A percentile compares a stretch with the other conserved stretches of the same genome.
These are phyloP conservation scores for Cerastoderma edule DNA, from an alignment of 2,888 invertebrate species.

Conservation along the genomic window DNA sequence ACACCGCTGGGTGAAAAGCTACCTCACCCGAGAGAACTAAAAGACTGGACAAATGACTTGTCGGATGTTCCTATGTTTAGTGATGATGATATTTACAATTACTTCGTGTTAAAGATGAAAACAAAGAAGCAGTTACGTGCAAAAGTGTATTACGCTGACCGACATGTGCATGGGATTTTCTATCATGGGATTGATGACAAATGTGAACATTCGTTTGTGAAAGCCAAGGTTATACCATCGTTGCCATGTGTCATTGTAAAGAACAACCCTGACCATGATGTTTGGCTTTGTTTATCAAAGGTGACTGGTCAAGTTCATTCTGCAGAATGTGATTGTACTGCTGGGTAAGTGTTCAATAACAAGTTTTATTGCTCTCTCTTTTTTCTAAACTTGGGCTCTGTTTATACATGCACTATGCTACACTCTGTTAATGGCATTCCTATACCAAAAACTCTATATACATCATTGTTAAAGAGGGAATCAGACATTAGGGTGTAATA, in stretches of 20 bases:
- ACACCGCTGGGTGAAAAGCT: background rate
- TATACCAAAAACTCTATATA: too few species aligned
- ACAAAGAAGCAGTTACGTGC: constrained; percentile 24
- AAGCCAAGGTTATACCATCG: constrained; percentile 34
- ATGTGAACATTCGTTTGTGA: constrained; percentile 28
- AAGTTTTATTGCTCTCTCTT: too few species aligned
- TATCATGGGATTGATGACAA: background rate
- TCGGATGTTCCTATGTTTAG: constrained; percentile 7
- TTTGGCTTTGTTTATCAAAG: constrained; percentile 48
- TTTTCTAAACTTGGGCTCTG: too few species aligned
- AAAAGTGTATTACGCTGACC: too few species aligned
- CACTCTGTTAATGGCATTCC: too few species aligned
- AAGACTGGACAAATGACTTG: constrained; percentile 14
- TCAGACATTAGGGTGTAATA: too few species aligned
- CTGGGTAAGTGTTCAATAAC: constrained; percentile 58
- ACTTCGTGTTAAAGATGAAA: constrained; percentile 30
- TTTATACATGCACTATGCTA: too few species aligned
- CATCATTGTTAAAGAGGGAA: too few species aligned
- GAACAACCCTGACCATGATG: constrained; percentile 34
- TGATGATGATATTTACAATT: constrained; percentile 33
- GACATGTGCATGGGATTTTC: constrained; percentile 18
- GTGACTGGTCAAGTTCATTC: constrained; percentile 44
- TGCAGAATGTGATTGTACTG: constrained; percentile 43
- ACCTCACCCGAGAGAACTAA: constrained; percentile 20
- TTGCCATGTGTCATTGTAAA: constrained; percentile 31